Evolutionary conservation across 1,140 invertebrate genomes (phyloP), one percentile per base, ranked within the genome.

Genomic region (Lycorma delicatula): DNA sequence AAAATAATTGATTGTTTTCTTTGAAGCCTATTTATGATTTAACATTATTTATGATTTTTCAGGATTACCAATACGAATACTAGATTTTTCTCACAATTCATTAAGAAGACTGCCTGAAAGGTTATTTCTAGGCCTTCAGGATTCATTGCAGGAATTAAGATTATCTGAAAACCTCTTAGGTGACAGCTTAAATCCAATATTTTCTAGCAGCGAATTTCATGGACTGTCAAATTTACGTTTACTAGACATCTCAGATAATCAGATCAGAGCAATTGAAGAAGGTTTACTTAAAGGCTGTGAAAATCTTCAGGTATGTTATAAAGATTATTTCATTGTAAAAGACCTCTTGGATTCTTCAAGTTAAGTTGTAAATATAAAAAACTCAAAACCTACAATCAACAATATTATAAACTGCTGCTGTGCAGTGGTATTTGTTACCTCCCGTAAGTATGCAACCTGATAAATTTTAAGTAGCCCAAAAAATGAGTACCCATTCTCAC

Each of bases 131-230:
- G 83, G 81, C 0, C 71, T 91, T 1, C 74, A 79, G 41, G 74
- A 68, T 23, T 81, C 83, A 2, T 69, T 94, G 1, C 81, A 81
- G 16, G 84, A 87, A 62, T 67, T 95, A 31, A 76, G 80, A 25
- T 71, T 94, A 16, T 79, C 82, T 9, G 79, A 91, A 65, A 95
- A 95, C 71, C 73, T 91, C 18, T 74, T 95, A 2, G 91, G 91
- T 1, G 90, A 93, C 66, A 89, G 85, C 63, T 73, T 93, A 1
- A 93, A 93, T 72, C 91, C 91, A 0, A 90, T 93, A 58, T 93
- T 93, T 68, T 88, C 88, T 1, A 87, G 83, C 11, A 83, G 81
- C 20, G 90, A 93, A 68, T 83, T 93, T 55, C 86, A 87, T 57
- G 81, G 83, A n/a, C 69, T 91, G 50, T 75, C 75, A 1, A 77